A percentile compares a stretch with the other conserved stretches of the same genome.
These are phyloP conservation scores for Phylloscopus whistleri DNA, from an alignment of 2,113 vertebrate species.

Conservation along the genomic window DNA sequence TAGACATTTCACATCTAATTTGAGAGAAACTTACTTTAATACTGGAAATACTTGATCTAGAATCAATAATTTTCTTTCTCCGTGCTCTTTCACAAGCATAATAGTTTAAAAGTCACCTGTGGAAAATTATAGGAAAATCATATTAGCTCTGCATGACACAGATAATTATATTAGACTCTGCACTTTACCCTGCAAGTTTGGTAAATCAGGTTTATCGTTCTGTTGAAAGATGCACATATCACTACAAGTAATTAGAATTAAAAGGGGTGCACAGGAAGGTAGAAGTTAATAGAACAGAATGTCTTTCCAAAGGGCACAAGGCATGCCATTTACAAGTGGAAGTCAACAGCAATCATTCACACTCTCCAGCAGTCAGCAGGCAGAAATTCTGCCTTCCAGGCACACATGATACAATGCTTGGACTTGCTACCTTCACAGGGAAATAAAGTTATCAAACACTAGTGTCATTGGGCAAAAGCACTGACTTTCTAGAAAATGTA, in stretches of 20 bases:
- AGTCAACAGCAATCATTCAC: background rate
- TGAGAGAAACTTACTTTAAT: background rate
- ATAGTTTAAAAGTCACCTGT: background rate
- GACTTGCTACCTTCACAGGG: background rate
- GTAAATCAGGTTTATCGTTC: background rate
- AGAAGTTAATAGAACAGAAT: background rate
- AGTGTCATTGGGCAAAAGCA: background rate
- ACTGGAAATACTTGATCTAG: background rate
- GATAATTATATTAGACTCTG: background rate
- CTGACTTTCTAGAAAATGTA: background rate
- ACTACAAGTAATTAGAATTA: background rate
- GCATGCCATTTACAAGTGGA: background rate
- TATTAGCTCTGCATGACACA: conserved; percentile 3
- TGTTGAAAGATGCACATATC: background rate
- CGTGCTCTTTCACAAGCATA: background rate
- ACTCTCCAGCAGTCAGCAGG: background rate
- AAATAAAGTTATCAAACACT: background rate
- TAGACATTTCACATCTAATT: background rate
- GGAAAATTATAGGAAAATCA: background rate
- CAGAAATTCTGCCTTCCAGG: background rate
- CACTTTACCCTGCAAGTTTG: background rate
- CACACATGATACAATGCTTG: background rate
- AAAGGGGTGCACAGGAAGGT: background rate
- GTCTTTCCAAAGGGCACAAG: background rate
- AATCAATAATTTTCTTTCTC: background rate